phyloP scores from a whole-genome alignment of 30 jellyfish, hydroid and myxozoan species.

The Nemopilema nomurai region DNA sequence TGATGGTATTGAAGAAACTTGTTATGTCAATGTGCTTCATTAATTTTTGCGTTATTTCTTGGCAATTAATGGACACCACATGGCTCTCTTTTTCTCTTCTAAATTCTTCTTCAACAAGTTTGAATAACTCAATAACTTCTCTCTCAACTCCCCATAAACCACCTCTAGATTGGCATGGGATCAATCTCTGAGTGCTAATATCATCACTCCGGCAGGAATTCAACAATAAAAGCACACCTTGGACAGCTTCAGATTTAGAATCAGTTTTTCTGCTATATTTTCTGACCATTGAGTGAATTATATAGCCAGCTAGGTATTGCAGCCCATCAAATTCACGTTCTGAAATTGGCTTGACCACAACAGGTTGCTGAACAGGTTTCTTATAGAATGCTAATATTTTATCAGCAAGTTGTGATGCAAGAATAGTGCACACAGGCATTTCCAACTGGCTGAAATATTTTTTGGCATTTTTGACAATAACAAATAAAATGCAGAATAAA shows the following conservation, averaged over 20 bases:
- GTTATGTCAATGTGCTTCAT: slow-evolving; percentile 1
- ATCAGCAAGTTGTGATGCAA: slow-evolving; percentile 34
- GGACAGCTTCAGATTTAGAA: slow-evolving; percentile 11
- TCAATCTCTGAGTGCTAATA: slow-evolving; percentile 10
- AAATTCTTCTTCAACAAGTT: slow-evolving; percentile 16
- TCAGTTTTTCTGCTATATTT: slow-evolving; percentile 5
- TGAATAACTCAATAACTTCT: slow-evolving; percentile 4
- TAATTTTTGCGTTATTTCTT: background rate
- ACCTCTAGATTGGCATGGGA: slow-evolving; percentile 11
- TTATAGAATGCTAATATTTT: slow-evolving; percentile 9
- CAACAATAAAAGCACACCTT: slow-evolving; percentile 5
- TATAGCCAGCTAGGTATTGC: slow-evolving; percentile 39
- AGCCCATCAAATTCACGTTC: slow-evolving; percentile 35
- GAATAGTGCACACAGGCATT: slow-evolving; percentile 21
- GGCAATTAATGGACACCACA: slow-evolving; percentile 14
- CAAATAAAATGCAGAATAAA: background rate
- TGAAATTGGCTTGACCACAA: slow-evolving; percentile 23
- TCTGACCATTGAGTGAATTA: background rate
- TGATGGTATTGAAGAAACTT: slow-evolving; percentile 6
- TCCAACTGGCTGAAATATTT: slow-evolving; percentile 8
- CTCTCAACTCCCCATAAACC: slow-evolving; percentile 5
- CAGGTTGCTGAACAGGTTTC: slow-evolving; percentile 24
- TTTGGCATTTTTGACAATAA: slow-evolving; percentile 26
- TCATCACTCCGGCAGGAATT: slow-evolving; percentile 7
- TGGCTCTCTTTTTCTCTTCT: background rate